Base-by-base conservation (phyloP, 2,113 vertebrate species). In the Sceloporus tristichus region DNA sequence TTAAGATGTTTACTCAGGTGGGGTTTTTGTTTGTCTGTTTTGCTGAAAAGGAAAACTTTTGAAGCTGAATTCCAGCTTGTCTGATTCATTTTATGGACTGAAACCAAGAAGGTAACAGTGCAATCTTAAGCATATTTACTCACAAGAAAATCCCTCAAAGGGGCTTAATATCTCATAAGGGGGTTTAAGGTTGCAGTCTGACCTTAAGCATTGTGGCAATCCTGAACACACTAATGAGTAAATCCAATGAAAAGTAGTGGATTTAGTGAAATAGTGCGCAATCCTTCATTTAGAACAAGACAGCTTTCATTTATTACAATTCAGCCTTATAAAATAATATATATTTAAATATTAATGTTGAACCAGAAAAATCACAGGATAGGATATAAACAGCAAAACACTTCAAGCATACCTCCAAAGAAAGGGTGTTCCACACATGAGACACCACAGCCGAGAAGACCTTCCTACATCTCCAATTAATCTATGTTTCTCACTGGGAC, bases 1-100 rank as follows among this genome's bases (percentile, higher is more conserved):
- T 62, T 83, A 68, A 77, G 34, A 78, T 84, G 62, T 84, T 84
- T 77, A 59, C 62, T 78, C 81, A 78, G 16, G 48, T 6, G 38
- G 29, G 25, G 25, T 71, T 71, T 70, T 71, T 27, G 9, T 71
- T 71, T 71, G n/a, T 38, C 65, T 85, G 59, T 62, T 62, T 62
- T 62, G 59, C 59, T 62, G 27, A 38, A 82, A 48, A 62, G 34
- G 29, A 77, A 54, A 85, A 62, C 71, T 29, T 75, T 56, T 88
- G 48, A 88, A 68, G 9, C 34, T 42, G n/a, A 54, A 84, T 78
- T 88, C 71, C 56, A 82, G 48, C 34, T 76, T 29, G 0, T 34
- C 29, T 88, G 59, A 68, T 77, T 88, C 73, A 77, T 82, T 68
- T 11, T 78, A n/a, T 56, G 38, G 27, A 14, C 42, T 70, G 29